These are phyloP conservation scores for Drosophila macrospina DNA, from an alignment of 2,888 invertebrate species.

Conservation along the genomic window DNA sequence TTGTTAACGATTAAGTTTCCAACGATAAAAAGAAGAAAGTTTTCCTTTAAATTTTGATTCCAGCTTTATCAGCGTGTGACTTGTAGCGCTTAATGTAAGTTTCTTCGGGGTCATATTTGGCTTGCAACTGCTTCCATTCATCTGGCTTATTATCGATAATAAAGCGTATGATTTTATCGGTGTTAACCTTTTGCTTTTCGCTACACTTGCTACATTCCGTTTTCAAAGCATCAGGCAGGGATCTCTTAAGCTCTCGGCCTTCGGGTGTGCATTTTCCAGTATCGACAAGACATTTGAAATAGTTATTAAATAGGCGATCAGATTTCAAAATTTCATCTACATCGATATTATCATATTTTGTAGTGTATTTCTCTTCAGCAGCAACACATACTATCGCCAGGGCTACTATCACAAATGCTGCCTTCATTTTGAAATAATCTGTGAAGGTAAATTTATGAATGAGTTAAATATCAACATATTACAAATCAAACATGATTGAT, in stretches of 20 bases:
- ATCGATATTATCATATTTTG: slow-evolving; percentile 89
- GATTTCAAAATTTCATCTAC: slow-evolving; percentile 88
- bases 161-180: slow-evolving; percentile 88
- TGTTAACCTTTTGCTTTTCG: slow-evolving; percentile 88
- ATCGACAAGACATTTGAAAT: slow-evolving; percentile 89
- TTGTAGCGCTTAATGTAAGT: slow-evolving; percentile 89
- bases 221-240: slow-evolving; percentile 90
- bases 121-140: slow-evolving; percentile 88
- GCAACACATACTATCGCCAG: slow-evolving; percentile 84
- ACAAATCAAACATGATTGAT: not conserved
- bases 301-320: slow-evolving; percentile 88
- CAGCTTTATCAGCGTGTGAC: slow-evolving; percentile 86
- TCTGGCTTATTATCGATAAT: slow-evolving; percentile 89
- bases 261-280: slow-evolving; percentile 89
- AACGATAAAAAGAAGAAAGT: not conserved
- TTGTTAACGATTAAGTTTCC: not conserved
- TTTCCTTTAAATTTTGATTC: slow-evolving; percentile 79
- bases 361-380: slow-evolving; percentile 87
- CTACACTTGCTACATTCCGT: slow-evolving; percentile 90
- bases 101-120: slow-evolving; percentile 90
- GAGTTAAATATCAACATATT: not conserved
- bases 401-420: slow-evolving; percentile 44
- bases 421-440: slow-evolving; percentile 62
- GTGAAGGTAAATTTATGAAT: not conserved
- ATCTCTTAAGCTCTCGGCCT: slow-evolving; percentile 89